Conservation (phyloP, 2,888 invertebrate genomes). For the Ochlodes sylvanus region DNA sequence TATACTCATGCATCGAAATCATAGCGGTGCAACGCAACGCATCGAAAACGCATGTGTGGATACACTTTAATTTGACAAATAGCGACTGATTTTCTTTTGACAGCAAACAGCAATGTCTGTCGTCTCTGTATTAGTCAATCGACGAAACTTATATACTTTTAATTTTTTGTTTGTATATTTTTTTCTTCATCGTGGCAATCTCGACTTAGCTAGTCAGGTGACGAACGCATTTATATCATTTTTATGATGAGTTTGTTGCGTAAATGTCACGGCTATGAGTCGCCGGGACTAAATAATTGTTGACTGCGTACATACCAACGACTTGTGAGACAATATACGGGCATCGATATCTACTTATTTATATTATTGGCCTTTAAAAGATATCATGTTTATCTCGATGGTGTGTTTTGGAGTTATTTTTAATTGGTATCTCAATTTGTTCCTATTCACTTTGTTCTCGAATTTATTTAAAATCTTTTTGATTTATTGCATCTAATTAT, state of each 20-base stretch:
- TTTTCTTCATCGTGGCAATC: constrained; percentile 23
- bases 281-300: background rate
- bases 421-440: constrained; percentile 26
- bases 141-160: background rate
- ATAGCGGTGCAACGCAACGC: background rate
- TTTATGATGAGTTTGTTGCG: background rate
- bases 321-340: constrained; percentile 28
- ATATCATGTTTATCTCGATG: background rate
- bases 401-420: constrained; percentile 2
- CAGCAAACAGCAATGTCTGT: constrained; percentile 11
- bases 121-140: constrained; percentile 12
- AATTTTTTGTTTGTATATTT: background rate
- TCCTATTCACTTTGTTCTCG: constrained; percentile 22
- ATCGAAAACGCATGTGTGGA: background rate
- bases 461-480: constrained; percentile 4
- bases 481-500: background rate
- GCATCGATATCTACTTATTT: constrained; percentile 28
- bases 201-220: constrained; percentile 33
- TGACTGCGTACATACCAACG: constrained; percentile 15
- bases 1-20: background rate
- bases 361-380: background rate
- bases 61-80: constrained; percentile 16
- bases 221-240: constrained; percentile 26
- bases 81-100: constrained; percentile 43
- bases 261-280: background rate